Evolutionary conservation across 2,797 vertebrate species (phyloP), one percentile per base, ranked within the genome.

Genomic region (Tolypeutes matacus): DNA sequence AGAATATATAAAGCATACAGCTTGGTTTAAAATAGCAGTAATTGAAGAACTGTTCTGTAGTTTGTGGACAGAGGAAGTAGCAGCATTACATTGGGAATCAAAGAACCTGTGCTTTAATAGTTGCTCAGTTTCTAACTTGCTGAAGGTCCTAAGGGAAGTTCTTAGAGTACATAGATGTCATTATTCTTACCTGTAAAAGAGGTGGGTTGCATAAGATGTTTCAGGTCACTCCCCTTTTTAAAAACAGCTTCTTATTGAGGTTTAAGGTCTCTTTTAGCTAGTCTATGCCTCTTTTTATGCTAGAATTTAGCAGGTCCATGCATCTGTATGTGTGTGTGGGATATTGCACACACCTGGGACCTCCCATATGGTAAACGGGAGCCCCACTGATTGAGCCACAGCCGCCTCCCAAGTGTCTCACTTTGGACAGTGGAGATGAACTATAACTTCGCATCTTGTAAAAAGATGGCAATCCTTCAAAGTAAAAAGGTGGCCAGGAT

Each of bases 401-500:
- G n/a, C n/a, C n/a, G n/a, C n/a, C n/a, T n/a, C n/a, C n/a, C 62
- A 89, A 97, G 90, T 76, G 92, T 85, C 96, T 95, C 91, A 53
- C 94, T 94, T 96, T 53, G 15, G 17, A 53, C 15, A 53, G 18
- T 6, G 53, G 53, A 56, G 53, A 56, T 56, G 53, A 56, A 20
- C 53, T 56, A 17, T 56, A 56, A 18, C 18, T 56, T 56, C 18
- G 20, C 53, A 20, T 56, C 18, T 56, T 56, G 53, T 56, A 21
- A 18, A 56, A 56, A 56, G 53, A 18, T 56, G 18, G 6, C 51
- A 56, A 86, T 75, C 53, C 81, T 92, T 93, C 94, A 72, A 94
- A 49, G 78, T 91, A 51, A n/a, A 49, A 21, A 21, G 69, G 1
- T 36, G 88, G 97, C 98, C 99, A 99, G 97, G 99, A 99, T 94